phyloP scores from a whole-genome alignment of 2,888 invertebrate genomes.

The Stramonita haemastoma region DNA sequence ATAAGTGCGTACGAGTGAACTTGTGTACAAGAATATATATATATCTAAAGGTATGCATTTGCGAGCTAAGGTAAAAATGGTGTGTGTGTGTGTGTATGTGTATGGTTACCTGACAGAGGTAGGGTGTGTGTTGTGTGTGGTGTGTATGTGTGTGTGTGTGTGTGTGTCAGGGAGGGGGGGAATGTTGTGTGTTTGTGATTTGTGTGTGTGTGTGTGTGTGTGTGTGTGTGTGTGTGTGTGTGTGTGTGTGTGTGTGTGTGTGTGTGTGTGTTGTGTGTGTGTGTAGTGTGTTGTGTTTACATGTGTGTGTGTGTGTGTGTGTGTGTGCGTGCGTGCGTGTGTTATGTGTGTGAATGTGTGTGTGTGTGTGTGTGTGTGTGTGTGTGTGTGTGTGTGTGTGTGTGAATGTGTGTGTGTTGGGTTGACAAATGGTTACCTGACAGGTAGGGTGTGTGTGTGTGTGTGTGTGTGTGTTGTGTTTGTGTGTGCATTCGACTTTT shows the following conservation, averaged over 20 bases:
- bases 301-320: not conserved
- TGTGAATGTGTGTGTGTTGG: not conserved
- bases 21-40: not conserved
- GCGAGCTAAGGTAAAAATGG: too few relatives aligned
- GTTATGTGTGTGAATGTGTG: not conserved
- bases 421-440: not conserved
- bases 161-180: not conserved
- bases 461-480: not conserved
- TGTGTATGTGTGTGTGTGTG: not conserved
- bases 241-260: not conserved
- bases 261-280: not conserved
- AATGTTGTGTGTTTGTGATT: not conserved
- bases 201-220: not conserved
- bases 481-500: not conserved
- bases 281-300: not conserved
- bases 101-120: not conserved
- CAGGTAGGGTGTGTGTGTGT: too few relatives aligned
- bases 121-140: not conserved
- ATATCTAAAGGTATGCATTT: not conserved
- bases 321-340: not conserved
- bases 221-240: not conserved
- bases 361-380: conserved; percentile 5
- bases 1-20: too few relatives aligned
- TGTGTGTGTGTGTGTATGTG: not conserved
- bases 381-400: not conserved